Conservation (phyloP, 2,888 invertebrate species). For the Apantesis nais region DNA sequence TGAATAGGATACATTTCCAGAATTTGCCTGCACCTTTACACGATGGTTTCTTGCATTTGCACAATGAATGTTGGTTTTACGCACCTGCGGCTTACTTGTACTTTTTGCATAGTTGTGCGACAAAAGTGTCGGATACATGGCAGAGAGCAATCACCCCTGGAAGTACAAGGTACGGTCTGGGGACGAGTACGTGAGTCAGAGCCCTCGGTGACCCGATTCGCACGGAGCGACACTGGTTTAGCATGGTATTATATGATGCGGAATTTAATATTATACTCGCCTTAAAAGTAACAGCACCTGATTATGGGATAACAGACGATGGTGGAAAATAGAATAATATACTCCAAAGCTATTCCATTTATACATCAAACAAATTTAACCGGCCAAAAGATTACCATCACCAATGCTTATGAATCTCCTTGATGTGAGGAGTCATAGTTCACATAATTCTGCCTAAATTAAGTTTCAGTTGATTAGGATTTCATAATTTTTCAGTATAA, state of each 20-base stretch:
- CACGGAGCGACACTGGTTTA: conserved; percentile 56
- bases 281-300: background rate
- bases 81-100: conserved; percentile 41
- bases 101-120: conserved; percentile 45
- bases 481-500: background rate
- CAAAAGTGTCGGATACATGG: conserved; percentile 41
- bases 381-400: too few relatives aligned
- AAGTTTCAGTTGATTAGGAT: too few relatives aligned
- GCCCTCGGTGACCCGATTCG: conserved; percentile 73
- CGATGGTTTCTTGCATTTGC: conserved; percentile 55
- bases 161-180: conserved; percentile 41
- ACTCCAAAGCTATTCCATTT: too few relatives aligned
- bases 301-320: background rate
- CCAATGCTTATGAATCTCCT: too few relatives aligned
- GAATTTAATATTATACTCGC: conserved; percentile 22
- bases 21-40: conserved; percentile 44
- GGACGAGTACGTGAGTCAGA: conserved; percentile 55
- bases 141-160: conserved; percentile 51
- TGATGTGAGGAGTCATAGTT: too few relatives aligned
- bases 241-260: conserved; percentile 59
- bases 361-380: too few relatives aligned
- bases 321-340: too few relatives aligned
- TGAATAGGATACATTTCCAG: conserved; percentile 55
- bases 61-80: conserved; percentile 57
- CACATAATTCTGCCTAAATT: too few relatives aligned